Base-by-base conservation (phyloP, 1,140 invertebrate species). In the Drosophila kurseongensis region DNA sequence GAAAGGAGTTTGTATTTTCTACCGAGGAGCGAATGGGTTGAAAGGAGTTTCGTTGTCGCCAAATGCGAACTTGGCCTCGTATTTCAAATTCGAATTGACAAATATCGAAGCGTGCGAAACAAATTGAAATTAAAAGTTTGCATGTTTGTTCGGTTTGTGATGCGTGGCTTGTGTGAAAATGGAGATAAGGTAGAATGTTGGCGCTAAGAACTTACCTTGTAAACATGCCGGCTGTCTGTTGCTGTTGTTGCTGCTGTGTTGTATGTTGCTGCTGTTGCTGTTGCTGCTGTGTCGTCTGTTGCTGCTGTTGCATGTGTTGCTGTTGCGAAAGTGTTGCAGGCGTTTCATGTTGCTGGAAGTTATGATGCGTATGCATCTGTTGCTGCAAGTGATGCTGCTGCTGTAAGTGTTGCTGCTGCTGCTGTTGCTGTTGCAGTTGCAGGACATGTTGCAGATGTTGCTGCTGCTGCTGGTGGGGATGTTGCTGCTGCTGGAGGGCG, bases 121-220 rank as follows among this genome's bases (percentile, higher is more conserved):
- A 85, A 88, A 88, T 88, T 88, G 84, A 88, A 88, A 88, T 88
- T 84, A 88, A 88, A 88, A 88, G 84, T 88, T 89, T 89, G 84
- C 84, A 88, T 89, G 80, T 83, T 79, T 68, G 81, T 61, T 23
- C 65, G 56, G 76, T 52, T 76, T 54, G 27, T 47, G 51, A 62
- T 51, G 48, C 48, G 48, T 51, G 66, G 48, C 51, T 73, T 73
- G 52, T 48, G 57, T 59, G 57, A 40, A 48, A 59, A 59, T 7
- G 57, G 44, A 68, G 65, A 68, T 68, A 68, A 66, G 65, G 12
- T 38, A 42, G 18, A 60, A 62, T 81, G 80, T 80, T 77, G 84
- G 83, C 83, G 84, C 85, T 90, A 88, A 90, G 67, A 76, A 90
- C 85, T 90, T 78, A 91, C 90, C 90, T 81, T 75, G 90, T 91